These are phyloP conservation scores for Miniopterus natalensis DNA, from an alignment of 2,113 vertebrate genomes.

Conservation along the genomic window DNA sequence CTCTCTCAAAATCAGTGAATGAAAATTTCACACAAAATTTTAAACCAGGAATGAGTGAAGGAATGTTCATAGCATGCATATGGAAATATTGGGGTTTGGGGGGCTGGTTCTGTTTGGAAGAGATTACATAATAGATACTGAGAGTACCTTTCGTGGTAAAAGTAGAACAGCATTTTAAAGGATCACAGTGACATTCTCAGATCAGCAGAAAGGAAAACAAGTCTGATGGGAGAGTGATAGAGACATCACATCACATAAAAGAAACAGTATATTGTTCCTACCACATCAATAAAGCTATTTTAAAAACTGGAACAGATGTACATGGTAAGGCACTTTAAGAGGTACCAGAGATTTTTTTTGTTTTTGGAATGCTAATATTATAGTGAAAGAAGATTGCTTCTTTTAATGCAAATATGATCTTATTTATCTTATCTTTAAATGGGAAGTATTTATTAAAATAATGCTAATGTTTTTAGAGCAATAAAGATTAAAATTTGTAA, in stretches of 20 bases:
- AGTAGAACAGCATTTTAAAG: constrained; percentile 28
- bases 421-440: neutral
- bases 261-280: neutral
- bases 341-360: neutral
- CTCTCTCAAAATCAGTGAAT: neutral
- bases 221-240: neutral
- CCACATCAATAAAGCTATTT: neutral
- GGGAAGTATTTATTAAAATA: neutral
- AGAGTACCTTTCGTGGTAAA: neutral
- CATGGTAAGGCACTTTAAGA: neutral
- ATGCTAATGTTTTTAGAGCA: neutral
- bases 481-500: neutral
- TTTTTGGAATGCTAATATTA: neutral
- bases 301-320: neutral
- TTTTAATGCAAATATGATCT: neutral
- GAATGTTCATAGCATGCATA: neutral
- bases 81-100: no score
- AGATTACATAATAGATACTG: neutral
- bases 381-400: neutral
- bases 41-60: neutral
- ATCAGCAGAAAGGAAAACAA: constrained; percentile 49
- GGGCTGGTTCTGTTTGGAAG: neutral
- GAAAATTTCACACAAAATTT: neutral
- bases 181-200: constrained; percentile 66
- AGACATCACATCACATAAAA: neutral